Evolutionary conservation across 2,888 invertebrate genomes (phyloP), one percentile per base, ranked within the genome.

Genomic region (Smittia aterrima): DNA sequence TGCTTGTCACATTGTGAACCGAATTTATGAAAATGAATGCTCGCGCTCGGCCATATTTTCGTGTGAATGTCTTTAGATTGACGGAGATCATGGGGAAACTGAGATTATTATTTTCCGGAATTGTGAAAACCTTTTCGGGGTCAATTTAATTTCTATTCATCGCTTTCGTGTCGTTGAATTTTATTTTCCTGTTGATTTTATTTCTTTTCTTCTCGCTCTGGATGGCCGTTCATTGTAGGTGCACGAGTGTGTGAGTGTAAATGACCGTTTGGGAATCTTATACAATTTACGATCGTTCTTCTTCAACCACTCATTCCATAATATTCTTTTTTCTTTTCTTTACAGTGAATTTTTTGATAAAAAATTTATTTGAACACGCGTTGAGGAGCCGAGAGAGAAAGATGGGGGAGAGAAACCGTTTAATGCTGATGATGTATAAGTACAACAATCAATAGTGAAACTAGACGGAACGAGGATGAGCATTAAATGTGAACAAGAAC

Each of bases 301-400:
- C 64, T 64, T 64, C 64, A 64, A 20, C 64, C 54, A 18, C 54
- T 58, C 58, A 54, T 32, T 62, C 32, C 13, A 27, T 67, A 1
- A 13, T 47, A 9, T 47, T 58, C 24, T 38, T 38, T 25, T 32
- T 58, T 38, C 54, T 62, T 53, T 27, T 72, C 58, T 40, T 62
- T 72, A 62, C 72, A 72, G 72, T 72, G 72, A 70, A 70, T 70
- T 70, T 54, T 54, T 62, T 62, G 58, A 58, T 72, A 54, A 41
- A n/a, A 68, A 72, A 64, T 64, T 64, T 64, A 27, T 24, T 64
- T 25, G 64, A 64, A 64, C 25, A 64, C 27, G 27, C n/a, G 25
- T 64, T 64, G n/a, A 13, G 27, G 64, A 64, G 58, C 20, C 58
- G 58, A 58, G 24, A 24, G 58, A 58, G 58, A 58, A 22, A 58